Conservation (phyloP, 2,797 vertebrate genomes). For the Vireo griseus region DNA sequence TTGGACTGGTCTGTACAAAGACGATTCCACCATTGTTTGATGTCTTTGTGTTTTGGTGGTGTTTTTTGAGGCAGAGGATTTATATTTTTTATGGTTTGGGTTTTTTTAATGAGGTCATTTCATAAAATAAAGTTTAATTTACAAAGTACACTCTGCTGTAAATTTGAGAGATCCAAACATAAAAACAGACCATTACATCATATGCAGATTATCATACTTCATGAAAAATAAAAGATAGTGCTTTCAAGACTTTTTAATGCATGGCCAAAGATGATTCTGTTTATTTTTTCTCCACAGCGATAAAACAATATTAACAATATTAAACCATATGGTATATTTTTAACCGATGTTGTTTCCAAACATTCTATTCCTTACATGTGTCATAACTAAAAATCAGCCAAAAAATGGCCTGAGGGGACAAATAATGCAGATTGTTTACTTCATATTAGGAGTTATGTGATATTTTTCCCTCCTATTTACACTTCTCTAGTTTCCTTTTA, state of each 20-base stretch:
- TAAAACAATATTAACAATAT: not conserved
- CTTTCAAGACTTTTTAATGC: not conserved
- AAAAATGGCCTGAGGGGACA: not conserved
- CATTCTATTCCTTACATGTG: not conserved
- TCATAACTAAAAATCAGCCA: not conserved
- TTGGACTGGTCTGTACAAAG: not conserved
- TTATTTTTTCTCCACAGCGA: conserved; percentile 6
- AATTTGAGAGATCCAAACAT: not conserved
- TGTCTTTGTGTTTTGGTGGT: not conserved
- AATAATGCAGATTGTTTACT: not conserved
- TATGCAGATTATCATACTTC: not conserved
- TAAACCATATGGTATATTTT: not conserved
- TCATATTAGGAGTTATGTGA: not conserved
- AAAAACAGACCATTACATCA: not conserved
- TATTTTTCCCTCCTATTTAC: not conserved
- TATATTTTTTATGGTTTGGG: fast-evolving
- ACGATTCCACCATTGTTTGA: not conserved
- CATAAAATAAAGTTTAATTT: not conserved
- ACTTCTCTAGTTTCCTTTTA: not conserved
- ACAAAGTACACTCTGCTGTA: not conserved
- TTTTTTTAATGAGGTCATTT: not conserved
- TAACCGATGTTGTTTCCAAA: not conserved
- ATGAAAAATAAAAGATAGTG: not conserved
- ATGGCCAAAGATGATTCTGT: not conserved
- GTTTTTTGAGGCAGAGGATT: not conserved